These are phyloP conservation scores for Apogon hyalosoma DNA, from an alignment of 2,797 vertebrate species.

Conservation along the genomic window DNA sequence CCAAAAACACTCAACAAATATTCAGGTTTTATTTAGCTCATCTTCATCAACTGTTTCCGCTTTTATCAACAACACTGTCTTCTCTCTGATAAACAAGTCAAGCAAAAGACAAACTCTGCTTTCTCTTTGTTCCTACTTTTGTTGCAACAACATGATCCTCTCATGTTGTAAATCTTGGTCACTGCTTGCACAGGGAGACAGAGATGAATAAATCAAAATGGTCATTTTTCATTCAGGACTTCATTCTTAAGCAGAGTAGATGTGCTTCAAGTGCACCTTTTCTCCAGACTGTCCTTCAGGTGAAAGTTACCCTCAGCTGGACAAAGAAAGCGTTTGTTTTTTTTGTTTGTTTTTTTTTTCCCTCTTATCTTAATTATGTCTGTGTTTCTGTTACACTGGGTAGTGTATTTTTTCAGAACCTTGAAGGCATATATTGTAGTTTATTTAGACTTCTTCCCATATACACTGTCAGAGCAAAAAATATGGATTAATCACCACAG, in stretches of 20 bases:
- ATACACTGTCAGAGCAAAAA: too few relatives aligned
- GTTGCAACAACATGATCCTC: conserved; percentile 13
- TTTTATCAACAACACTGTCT: background rate
- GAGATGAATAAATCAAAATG: conserved; percentile 49
- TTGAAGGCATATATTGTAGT: too few relatives aligned
- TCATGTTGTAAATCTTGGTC: conserved; percentile 47
- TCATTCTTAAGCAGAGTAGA: conserved; percentile 25
- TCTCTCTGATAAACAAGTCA: background rate
- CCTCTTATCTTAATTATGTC: background rate
- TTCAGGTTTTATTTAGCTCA: conserved; percentile 4
- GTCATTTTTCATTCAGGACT: conserved; percentile 54
- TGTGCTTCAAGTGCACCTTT: conserved; percentile 33
- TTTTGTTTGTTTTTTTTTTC: too few relatives aligned
- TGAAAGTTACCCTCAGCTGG: conserved; percentile 28
- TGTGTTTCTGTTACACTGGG: background rate
- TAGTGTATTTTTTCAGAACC: too few relatives aligned
- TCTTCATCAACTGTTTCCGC: conserved; percentile 14
- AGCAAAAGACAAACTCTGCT: background rate
- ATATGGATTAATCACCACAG: too few relatives aligned
- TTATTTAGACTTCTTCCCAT: too few relatives aligned
- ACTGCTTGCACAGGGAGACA: background rate
- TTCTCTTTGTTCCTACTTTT: background rate
- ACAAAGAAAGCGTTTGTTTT: conserved; percentile 10
- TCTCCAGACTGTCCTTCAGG: conserved; percentile 16
- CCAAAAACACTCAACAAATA: background rate